A percentile compares a stretch with the other conserved stretches of the same genome.
Evolutionary conservation across 2,888 invertebrate species (phyloP).

Genomic region (Falcaria lacertinaria): DNA sequence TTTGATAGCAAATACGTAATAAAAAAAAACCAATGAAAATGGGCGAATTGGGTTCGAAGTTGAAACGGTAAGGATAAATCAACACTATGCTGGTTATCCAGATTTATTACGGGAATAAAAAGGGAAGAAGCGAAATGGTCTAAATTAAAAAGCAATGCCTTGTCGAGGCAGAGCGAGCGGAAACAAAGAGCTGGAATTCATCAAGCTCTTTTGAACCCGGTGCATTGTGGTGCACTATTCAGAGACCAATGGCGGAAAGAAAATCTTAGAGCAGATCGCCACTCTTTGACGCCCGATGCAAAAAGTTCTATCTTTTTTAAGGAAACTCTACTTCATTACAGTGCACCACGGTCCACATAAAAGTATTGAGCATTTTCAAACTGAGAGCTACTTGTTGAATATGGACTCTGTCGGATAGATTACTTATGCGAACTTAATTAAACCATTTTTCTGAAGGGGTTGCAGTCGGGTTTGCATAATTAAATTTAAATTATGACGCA

Average conservation of each 20-base stretch:
- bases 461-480: too few relatives aligned
- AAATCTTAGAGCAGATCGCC: conserved; percentile 69
- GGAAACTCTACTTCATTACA: conserved; percentile 65
- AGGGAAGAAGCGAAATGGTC: conserved; percentile 62
- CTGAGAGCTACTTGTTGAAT: conserved; percentile 63
- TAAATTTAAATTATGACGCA: too few relatives aligned
- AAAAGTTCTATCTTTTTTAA: conserved; percentile 54
- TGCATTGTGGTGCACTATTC: conserved; percentile 67
- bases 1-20: too few relatives aligned
- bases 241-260: conserved; percentile 66
- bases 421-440: conserved; percentile 57
- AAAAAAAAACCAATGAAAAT: too few relatives aligned
- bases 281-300: conserved; percentile 70
- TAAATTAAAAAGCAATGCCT: conserved; percentile 78
- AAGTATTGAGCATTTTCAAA: conserved; percentile 55
- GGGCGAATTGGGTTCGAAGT: conserved; percentile 3
- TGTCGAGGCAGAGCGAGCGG: conserved; percentile 68
- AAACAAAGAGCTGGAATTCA: conserved; percentile 76
- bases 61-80: conserved; percentile 20
- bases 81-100: conserved; percentile 45
- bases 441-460: conserved; percentile 39
- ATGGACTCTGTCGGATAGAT: conserved; percentile 57
- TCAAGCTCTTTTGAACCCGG: conserved; percentile 75
- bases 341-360: conserved; percentile 45
- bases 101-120: conserved; percentile 69